phyloP scores from a whole-genome alignment of 37 sponge, comb jelly and placozoan genomes.

The Theonella swinhoei region DNA sequence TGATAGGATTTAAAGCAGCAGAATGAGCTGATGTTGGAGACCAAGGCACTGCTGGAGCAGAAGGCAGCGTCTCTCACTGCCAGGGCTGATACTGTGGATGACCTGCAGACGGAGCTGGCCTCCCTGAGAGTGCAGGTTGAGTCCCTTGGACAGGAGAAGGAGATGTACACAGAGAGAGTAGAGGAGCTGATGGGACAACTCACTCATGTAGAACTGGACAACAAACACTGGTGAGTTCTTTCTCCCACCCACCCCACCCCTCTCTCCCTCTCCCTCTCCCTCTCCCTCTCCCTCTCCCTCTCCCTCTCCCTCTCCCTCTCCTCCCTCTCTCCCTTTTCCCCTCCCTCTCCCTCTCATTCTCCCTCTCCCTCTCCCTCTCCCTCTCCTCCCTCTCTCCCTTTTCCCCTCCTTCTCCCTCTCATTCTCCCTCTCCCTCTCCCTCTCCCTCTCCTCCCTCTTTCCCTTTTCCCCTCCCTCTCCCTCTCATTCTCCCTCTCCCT shows the following conservation, averaged over 20 bases:
- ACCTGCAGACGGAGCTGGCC: slow-evolving; percentile 62
- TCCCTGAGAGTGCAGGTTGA: slow-evolving; percentile 73
- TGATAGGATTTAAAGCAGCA: slow-evolving; percentile 75
- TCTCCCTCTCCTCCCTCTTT: too few relatives aligned
- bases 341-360: background rate
- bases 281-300: background rate
- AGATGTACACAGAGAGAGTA: slow-evolving; percentile 74
- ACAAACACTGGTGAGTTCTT: slow-evolving; percentile 61
- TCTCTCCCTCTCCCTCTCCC: background rate
- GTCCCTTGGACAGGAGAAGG: slow-evolving; percentile 74
- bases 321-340: background rate
- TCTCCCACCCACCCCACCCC: background rate
- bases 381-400: too few relatives aligned
- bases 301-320: too few relatives aligned
- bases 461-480: too few relatives aligned
- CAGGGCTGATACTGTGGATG: slow-evolving; percentile 58
- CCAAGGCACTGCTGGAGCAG: slow-evolving; percentile 87
- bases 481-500: too few relatives aligned
- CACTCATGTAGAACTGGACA: slow-evolving; percentile 74
- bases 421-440: too few relatives aligned
- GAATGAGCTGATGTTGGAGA: slow-evolving; percentile 86
- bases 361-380: slow-evolving; percentile 2
- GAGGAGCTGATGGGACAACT: slow-evolving; percentile 74
- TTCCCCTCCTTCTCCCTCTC: too few relatives aligned
- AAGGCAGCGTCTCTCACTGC: slow-evolving; percentile 62